phyloP scores from a whole-genome alignment of 2,888 invertebrate species.

The Carabus problematicus region DNA sequence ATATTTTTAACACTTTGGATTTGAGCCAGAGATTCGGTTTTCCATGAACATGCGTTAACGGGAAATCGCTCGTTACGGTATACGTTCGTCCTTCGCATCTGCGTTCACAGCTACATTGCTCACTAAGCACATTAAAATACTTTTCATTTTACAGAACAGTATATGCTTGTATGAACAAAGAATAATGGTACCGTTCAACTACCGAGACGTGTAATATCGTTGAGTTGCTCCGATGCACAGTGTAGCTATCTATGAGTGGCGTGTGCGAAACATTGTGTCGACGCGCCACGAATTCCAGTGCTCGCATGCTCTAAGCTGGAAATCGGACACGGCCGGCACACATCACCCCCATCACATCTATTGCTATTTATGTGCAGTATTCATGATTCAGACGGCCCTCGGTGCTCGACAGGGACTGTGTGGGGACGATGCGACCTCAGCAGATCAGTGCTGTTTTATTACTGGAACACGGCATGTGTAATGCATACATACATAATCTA shows the following conservation, averaged over 20 bases:
- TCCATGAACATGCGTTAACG: no score
- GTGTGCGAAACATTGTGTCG: conserved; percentile 4
- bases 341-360: conserved; percentile 25
- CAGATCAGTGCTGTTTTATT: no score
- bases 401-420: no score
- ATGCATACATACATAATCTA: no score
- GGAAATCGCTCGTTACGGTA: no score
- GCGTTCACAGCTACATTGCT: conserved; percentile 1
- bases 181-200: no score
- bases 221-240: no score
- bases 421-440: no score
- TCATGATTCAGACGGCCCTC: conserved; percentile 53
- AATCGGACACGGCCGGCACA: conserved; percentile 3
- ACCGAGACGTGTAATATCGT: no score
- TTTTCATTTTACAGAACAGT: neutral
- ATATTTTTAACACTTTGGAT: conserved; percentile 28
- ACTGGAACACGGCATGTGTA: no score
- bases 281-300: neutral
- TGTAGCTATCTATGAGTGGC: neutral
- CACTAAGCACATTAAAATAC: conserved; percentile 7
- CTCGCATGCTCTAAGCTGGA: conserved; percentile 29
- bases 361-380: conserved; percentile 52
- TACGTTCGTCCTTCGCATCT: neutral
- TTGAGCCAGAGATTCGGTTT: no score
- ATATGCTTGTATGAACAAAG: neutral